These are phyloP conservation scores for Zygothrica quintamaculata DNA, from an alignment of 2,888 invertebrate genomes.

Conservation along the genomic window DNA sequence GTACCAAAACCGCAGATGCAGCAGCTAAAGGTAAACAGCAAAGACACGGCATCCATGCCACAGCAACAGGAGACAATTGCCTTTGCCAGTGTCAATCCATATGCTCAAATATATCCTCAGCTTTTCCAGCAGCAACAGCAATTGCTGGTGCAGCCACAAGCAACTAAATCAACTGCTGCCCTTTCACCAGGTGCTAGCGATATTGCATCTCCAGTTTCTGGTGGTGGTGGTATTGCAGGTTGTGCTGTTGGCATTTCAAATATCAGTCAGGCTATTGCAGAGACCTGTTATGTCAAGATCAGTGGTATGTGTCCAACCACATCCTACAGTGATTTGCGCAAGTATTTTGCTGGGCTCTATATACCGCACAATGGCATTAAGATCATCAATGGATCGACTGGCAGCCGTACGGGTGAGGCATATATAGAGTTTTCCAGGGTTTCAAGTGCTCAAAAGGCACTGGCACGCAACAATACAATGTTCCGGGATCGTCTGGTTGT, in stretches of 20 bases:
- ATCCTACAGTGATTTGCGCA: conserved; percentile 91
- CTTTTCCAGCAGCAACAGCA: conserved; percentile 75
- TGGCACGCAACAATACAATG: conserved; percentile 87
- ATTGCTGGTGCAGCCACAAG: conserved; percentile 51
- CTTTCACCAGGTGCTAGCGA: conserved; percentile 38
- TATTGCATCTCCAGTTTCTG: not conserved
- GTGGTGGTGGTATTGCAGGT: not conserved
- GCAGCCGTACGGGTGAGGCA: conserved; percentile 91
- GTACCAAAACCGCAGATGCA: conserved; percentile 23
- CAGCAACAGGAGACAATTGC: conserved; percentile 68
- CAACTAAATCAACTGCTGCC: conserved; percentile 38
- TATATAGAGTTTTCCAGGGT: conserved; percentile 91
- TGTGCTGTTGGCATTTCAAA: not conserved
- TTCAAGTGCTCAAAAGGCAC: conserved; percentile 89
- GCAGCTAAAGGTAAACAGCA: conserved; percentile 3
- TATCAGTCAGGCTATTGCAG: conserved; percentile 58
- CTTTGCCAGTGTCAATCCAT: conserved; percentile 81
- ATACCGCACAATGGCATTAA: conserved; percentile 94
- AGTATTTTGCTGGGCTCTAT: conserved; percentile 91
- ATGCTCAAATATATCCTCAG: conserved; percentile 81
- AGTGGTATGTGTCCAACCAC: conserved; percentile 90
- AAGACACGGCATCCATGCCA: conserved; percentile 1
- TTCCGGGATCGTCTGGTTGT: conserved; percentile 89
- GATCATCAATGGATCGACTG: conserved; percentile 92
- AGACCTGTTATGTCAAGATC: conserved; percentile 88